Evolutionary conservation across 2,113 vertebrate genomes (phyloP).

Genomic region (Nesoenas mayeri): DNA sequence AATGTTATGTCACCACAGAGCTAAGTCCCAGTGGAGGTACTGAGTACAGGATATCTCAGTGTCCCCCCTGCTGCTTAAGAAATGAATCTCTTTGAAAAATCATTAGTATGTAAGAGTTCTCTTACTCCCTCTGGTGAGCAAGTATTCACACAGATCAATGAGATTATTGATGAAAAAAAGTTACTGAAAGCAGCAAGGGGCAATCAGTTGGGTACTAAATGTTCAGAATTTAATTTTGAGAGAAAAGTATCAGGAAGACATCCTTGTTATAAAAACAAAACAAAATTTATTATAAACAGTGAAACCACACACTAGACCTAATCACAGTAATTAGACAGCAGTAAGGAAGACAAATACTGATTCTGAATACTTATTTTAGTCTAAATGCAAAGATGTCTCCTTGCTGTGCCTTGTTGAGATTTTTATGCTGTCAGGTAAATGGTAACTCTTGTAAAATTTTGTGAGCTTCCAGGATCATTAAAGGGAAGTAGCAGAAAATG

Average conservation of each 20-base stretch:
- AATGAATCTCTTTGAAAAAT: background rate
- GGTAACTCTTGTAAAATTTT: slow-evolving; percentile 55
- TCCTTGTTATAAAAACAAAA: background rate
- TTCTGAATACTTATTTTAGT: slow-evolving; percentile 22
- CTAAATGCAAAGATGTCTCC: background rate
- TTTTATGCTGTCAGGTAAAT: slow-evolving; percentile 38
- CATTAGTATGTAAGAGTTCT: background rate
- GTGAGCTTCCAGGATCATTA: slow-evolving; percentile 52
- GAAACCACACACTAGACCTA: background rate
- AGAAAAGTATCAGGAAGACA: background rate
- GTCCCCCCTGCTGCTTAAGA: background rate
- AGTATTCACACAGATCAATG: background rate
- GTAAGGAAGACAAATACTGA: background rate
- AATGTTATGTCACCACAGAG: background rate
- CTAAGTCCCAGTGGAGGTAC: background rate
- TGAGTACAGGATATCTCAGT: background rate
- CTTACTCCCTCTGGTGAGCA: background rate
- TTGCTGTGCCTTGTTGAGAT: background rate
- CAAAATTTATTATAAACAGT: background rate
- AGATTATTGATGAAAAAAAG: background rate
- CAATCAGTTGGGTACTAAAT: background rate
- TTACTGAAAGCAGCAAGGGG: background rate
- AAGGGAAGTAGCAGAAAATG: slow-evolving; percentile 10
- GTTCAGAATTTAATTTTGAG: background rate
- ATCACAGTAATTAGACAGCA: slow-evolving; percentile 14